These are phyloP conservation scores for Pelochelys cantorii DNA, from an alignment of 2,797 vertebrate genomes.

Conservation along the genomic window DNA sequence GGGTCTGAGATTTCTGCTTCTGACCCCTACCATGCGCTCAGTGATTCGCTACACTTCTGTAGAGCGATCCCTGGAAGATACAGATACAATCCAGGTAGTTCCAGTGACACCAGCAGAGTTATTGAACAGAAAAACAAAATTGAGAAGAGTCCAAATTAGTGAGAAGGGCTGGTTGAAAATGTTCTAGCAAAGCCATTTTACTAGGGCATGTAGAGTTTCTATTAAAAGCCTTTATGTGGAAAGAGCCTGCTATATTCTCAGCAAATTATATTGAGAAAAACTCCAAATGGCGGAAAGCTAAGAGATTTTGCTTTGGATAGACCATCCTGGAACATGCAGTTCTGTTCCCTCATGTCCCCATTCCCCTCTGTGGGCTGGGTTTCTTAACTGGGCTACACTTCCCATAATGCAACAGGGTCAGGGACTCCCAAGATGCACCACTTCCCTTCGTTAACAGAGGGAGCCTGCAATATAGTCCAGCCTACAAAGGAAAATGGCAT, in stretches of 20 bases:
- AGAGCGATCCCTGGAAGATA: conserved; percentile 48
- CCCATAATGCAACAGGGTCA: neutral
- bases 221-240: neutral
- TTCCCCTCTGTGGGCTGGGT: accelerated
- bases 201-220: neutral
- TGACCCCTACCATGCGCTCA: neutral
- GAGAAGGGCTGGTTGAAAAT: neutral
- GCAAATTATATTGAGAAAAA: neutral
- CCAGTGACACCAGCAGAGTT: neutral
- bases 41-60: conserved; percentile 45
- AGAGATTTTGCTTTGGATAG: neutral
- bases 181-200: neutral
- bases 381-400: neutral
- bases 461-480: neutral
- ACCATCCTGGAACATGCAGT: neutral
- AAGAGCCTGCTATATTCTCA: neutral
- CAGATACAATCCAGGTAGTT: neutral
- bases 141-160: neutral
- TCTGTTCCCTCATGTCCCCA: accelerated
- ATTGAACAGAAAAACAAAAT: accelerated
- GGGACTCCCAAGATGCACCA: neutral
- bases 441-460: neutral
- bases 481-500: accelerated
- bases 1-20: neutral
- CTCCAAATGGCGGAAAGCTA: neutral